Evolutionary conservation across 2,113 vertebrate species (phyloP), one percentile per base, ranked within the genome.

Genomic region (Eretmochelys imbricata): DNA sequence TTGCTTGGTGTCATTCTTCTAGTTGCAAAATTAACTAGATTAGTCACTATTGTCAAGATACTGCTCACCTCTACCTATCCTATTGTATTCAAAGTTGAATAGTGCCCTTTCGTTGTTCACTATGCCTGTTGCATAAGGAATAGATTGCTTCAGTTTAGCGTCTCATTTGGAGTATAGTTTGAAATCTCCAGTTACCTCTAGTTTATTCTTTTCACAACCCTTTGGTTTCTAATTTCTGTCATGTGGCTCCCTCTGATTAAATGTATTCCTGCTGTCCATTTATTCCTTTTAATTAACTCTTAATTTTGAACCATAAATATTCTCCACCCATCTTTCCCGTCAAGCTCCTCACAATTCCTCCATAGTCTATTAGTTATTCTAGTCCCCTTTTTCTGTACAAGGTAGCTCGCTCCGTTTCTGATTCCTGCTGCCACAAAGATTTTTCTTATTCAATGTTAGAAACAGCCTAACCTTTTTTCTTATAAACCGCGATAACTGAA

Each of bases 211-310:
- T 92, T 82, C 86, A 65, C 78, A 94, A 31, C 81, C 59, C 82
- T 94, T 96, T 95, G 93, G 53, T 92, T 97, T 96, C 84, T 97
- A 51, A 83, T 92, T 87, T 86, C 69, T 81, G 1, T 83, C 92
- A 8, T 55, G 49, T 83, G 93, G 87, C 72, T 85, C 46, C 69
- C 42, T 10, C 83, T 82, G 84, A 87, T 97, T 87, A 93, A 14
- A 17, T 53, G 76, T 95, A 95, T 93, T 92, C 55, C 75, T 82
- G 62, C 79, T 79, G 48, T 89, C 50, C 38, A 6, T 83, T 91
- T 51, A 8, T 7, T 79, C 82, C 14, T 95, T 86, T 89, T 51
- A 38, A 46, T 54, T 51, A 46, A 24, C 84, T 20, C 81, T 78
- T 94, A 49, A 8, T 97, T 94, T 91, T 89, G 76, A 94, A 91